Evolutionary conservation across 1,140 invertebrate genomes (phyloP).

Genomic region (Wiebesia pumilae): DNA sequence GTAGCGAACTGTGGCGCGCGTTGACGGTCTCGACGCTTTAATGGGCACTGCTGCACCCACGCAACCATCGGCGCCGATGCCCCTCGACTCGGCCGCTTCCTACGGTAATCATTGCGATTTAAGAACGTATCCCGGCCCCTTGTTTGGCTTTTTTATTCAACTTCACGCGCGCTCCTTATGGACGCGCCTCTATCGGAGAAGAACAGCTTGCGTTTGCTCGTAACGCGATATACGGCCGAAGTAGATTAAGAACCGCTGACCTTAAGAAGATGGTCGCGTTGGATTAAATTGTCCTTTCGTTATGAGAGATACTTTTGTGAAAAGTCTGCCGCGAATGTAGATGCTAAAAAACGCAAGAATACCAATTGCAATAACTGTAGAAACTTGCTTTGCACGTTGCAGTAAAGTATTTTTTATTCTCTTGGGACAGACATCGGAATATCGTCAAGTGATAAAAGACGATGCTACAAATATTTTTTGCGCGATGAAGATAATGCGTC

Average conservation of each 20-base stretch:
- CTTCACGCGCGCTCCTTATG: too few relatives aligned
- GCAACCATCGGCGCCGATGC: background rate
- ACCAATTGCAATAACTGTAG: too few relatives aligned
- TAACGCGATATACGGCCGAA: background rate
- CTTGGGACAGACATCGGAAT: too few relatives aligned
- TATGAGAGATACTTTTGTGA: background rate
- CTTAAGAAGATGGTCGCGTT: background rate
- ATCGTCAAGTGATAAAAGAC: too few relatives aligned
- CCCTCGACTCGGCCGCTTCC: too few relatives aligned
- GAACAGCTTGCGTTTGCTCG: too few relatives aligned
- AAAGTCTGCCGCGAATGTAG: background rate
- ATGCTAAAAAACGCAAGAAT: background rate
- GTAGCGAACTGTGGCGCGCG: slow-evolving; percentile 71
- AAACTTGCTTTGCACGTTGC: too few relatives aligned
- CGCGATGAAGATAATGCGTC: too few relatives aligned
- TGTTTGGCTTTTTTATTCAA: background rate
- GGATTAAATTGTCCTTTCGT: background rate
- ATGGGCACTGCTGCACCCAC: background rate
- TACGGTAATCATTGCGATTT: background rate
- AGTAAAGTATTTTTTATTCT: too few relatives aligned
- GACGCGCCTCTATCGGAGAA: too few relatives aligned
- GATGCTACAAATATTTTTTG: too few relatives aligned
- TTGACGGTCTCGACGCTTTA: slow-evolving; percentile 63
- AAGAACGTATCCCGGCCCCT: background rate
- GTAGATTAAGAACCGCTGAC: background rate